phyloP scores from a whole-genome alignment of 2,113 vertebrate genomes.

The Phoenicopterus ruber region DNA sequence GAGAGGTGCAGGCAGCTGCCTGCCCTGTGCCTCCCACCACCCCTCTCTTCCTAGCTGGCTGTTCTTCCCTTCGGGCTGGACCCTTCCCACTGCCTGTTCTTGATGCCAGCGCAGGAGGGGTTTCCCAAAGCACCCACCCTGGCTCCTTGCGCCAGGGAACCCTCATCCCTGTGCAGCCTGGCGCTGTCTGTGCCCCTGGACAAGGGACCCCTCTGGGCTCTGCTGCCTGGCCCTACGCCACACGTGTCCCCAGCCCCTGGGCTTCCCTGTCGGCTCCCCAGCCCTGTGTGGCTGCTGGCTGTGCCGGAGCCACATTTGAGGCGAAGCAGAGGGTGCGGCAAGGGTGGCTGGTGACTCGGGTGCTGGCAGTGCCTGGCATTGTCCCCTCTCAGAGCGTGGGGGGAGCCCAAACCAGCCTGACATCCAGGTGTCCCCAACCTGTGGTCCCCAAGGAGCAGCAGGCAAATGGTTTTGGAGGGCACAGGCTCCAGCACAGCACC shows the following conservation, averaged over 20 bases:
- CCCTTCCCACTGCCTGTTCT: neutral
- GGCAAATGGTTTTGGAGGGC: neutral
- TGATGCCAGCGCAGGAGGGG: accelerated
- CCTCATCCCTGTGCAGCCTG: neutral
- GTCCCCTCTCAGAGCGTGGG: neutral
- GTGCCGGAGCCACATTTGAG: accelerated
- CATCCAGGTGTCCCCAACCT: neutral
- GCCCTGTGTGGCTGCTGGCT: neutral
- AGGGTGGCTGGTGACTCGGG: neutral
- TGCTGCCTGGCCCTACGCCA: neutral
- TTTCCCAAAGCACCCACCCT: neutral
- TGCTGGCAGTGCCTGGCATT: neutral
- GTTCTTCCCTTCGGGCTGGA: neutral
- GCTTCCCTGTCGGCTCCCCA: neutral
- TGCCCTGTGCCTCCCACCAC: neutral
- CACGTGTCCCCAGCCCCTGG: neutral
- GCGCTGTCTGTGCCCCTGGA: accelerated
- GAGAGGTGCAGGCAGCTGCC: neutral
- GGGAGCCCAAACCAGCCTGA: neutral
- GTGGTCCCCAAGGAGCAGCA: neutral
- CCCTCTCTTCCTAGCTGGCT: neutral
- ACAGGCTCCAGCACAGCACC: neutral
- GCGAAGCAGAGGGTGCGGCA: neutral
- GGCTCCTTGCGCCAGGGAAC: neutral
- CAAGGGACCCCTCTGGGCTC: neutral